Conservation (phyloP, 2,113 vertebrate species). For the Megaleporinus macrocephalus region DNA sequence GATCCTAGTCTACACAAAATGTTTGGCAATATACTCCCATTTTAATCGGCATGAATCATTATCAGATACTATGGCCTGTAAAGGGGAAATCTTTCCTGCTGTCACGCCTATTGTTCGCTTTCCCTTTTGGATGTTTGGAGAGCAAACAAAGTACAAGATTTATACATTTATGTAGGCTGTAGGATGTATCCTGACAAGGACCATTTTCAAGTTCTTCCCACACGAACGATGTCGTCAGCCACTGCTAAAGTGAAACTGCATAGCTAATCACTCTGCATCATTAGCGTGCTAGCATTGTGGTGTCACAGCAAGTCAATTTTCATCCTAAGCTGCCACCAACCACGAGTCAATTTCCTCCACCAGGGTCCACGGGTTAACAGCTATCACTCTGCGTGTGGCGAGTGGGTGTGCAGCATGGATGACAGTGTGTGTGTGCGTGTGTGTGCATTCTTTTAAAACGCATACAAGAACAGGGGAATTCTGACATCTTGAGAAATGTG, state of each 20-base stretch:
- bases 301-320: conserved; percentile 34
- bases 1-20: conserved; percentile 6
- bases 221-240: not conserved
- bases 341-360: conserved; percentile 5
- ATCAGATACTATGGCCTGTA: not conserved
- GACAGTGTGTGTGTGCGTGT: not conserved
- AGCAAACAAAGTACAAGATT: not conserved
- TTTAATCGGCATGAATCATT: not conserved
- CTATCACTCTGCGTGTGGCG: not conserved
- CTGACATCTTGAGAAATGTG: not conserved
- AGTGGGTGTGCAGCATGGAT: not conserved
- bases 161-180: not conserved
- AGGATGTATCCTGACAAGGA: not conserved
- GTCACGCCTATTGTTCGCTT: not conserved
- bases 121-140: too few relatives aligned
- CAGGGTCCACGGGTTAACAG: not conserved
- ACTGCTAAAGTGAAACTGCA: not conserved
- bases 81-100: not conserved
- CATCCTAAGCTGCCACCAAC: conserved; percentile 34
- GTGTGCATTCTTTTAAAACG: not conserved
- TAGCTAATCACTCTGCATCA: conserved; percentile 13
- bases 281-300: conserved; percentile 35
- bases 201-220: not conserved
- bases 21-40: not conserved
- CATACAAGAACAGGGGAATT: not conserved